Percentiles rank a stretch among this genome's conserved stretches.
phyloP scores from a whole-genome alignment of 2,797 vertebrate species.

The Lutjanus argentimaculatus region DNA sequence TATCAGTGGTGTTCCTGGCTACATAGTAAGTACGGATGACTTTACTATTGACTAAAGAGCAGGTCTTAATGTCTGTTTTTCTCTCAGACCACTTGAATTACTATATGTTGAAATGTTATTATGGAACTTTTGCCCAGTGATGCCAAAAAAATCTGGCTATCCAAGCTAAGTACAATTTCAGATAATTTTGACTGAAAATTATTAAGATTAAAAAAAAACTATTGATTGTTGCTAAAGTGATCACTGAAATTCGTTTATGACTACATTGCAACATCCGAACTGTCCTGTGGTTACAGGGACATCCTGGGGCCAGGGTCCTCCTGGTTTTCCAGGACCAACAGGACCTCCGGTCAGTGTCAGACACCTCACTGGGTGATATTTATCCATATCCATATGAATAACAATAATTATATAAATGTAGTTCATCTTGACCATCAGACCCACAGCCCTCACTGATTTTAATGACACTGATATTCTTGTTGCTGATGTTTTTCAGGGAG shows the following conservation, averaged over 20 bases:
- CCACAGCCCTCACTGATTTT: not conserved
- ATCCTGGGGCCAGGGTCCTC: conserved; percentile 79
- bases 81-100: no score
- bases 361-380: not conserved
- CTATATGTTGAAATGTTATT: no score
- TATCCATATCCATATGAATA: not conserved
- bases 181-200: no score
- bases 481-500: conserved; percentile 76
- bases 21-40: conserved; percentile 75
- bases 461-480: conserved; percentile 4
- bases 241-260: not conserved
- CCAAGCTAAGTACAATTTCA: not conserved
- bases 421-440: not conserved
- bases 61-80: no score
- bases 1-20: conserved; percentile 78
- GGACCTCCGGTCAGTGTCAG: conserved; percentile 77
- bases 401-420: not conserved
- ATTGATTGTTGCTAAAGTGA: not conserved
- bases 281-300: conserved; percentile 72
- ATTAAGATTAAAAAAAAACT: no score
- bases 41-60: not conserved
- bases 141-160: no score
- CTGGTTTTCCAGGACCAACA: conserved; percentile 78
- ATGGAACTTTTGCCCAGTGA: no score
- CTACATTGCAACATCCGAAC: not conserved